Evolutionary conservation across 2,888 invertebrate genomes (phyloP).

Genomic region (Mimas tiliae): DNA sequence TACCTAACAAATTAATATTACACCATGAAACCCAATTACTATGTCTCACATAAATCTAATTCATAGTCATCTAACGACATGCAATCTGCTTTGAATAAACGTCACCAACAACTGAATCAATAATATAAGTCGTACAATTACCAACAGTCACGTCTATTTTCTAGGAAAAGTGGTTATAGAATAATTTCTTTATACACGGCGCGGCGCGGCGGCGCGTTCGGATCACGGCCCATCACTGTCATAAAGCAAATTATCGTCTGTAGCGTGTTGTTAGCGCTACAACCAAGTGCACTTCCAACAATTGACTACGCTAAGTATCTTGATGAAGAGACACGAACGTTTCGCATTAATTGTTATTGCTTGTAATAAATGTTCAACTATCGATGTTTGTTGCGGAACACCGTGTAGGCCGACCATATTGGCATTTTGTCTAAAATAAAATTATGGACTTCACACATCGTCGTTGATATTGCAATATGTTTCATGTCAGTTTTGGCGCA

Average conservation of each 20-base stretch:
- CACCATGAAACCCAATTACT: conserved; percentile 1
- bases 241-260: conserved; percentile 46
- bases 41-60: too few species aligned
- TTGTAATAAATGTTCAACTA: background rate
- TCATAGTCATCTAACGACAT: background rate
- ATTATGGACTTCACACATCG: too few species aligned
- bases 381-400: background rate
- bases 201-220: background rate
- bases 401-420: background rate
- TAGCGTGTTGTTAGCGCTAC: conserved; percentile 50
- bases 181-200: conserved; percentile 9
- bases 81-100: background rate
- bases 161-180: background rate
- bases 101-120: conserved; percentile 8
- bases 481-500: too few species aligned
- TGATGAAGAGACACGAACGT: conserved; percentile 60
- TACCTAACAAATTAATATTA: background rate
- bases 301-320: conserved; percentile 59
- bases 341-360: conserved; percentile 39
- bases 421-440: background rate
- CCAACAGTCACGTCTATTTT: background rate
- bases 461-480: too few species aligned
- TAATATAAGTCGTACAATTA: conserved; percentile 17
- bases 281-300: conserved; percentile 68
- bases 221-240: conserved; percentile 34